Evolutionary conservation across 2,113 vertebrate genomes (phyloP), one percentile per base, ranked within the genome.

Genomic region (Cyphomyrus plagiostoma): DNA sequence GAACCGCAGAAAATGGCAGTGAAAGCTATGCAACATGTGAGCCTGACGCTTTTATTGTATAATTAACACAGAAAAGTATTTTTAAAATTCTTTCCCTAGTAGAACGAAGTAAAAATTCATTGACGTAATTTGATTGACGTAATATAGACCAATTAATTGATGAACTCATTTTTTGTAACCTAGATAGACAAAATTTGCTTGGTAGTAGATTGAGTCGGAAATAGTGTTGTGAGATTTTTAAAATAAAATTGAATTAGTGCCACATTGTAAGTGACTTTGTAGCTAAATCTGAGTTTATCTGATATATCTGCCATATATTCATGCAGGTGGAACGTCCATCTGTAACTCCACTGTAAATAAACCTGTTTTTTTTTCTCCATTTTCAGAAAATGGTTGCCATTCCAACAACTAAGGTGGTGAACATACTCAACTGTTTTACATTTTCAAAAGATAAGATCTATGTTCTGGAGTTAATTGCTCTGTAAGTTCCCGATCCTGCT

Each of bases 351-450:
- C 17, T 39, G 50, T 23, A 30, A 45, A n/a, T 45, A 7, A 70
- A 19, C 15, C 13, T 3, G 48, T 6, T 45, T 89, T 92, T 52
- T 56, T 26, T 92, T 94, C 90, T 19, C 90, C n/a, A 5, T 95
- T 93, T 74, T 88, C 93, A 99, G 98, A 99, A 99, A 99, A 99
- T 99, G 97, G 98, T 99, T 87, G 98, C 98, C 88, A 97, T 99
- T 91, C 97, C 97, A 0, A 98, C 98, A 91, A 97, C 97, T 86
- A 98, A 99, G 96, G 97, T 98, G 89, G 97, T 98, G 92, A 99
- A 98, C 91, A 99, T 99, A 91, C 96, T 99, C 92, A 99, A 98
- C 90, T 98, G 97, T 91, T 99, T 99, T 92, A 99, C 98, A 7
- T 99, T 99, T 93, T 98, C 97, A 90, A 99, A 98, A 93, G 98